Conservation (phyloP, 2,888 invertebrate genomes). For the Melanostoma scalare region DNA sequence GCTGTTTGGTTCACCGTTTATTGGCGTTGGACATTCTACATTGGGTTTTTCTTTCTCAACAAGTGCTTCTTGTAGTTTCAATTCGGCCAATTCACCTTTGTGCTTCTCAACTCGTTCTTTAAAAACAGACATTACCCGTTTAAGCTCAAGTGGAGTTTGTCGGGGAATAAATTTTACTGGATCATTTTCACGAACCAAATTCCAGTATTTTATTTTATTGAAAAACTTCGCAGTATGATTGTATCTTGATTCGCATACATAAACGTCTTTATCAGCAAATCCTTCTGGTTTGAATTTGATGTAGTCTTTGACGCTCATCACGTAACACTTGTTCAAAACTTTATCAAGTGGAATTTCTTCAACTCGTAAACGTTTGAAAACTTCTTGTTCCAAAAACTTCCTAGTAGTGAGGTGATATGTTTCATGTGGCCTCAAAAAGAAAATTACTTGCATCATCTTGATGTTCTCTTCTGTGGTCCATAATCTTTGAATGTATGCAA, state of each 20-base stretch:
- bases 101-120: slow-evolving; percentile 94
- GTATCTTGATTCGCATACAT: slow-evolving; percentile 98
- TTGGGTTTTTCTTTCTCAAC: slow-evolving; percentile 94
- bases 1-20: slow-evolving; percentile 89
- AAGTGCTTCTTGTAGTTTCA: slow-evolving; percentile 91
- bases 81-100: slow-evolving; percentile 92
- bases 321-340: slow-evolving; percentile 93
- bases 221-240: slow-evolving; percentile 92
- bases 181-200: slow-evolving; percentile 84
- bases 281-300: slow-evolving; percentile 94
- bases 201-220: slow-evolving; percentile 95
- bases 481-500: slow-evolving; percentile 93
- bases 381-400: slow-evolving; percentile 90
- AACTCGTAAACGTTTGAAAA: slow-evolving; percentile 96
- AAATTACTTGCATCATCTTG: slow-evolving; percentile 95
- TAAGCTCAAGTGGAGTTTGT: slow-evolving; percentile 90
- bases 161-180: slow-evolving; percentile 86
- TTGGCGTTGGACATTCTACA: slow-evolving; percentile 87
- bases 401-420: slow-evolving; percentile 97
- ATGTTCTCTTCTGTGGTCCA: slow-evolving; percentile 92
- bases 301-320: slow-evolving; percentile 97
- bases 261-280: slow-evolving; percentile 95
- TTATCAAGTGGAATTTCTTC: slow-evolving; percentile 92
- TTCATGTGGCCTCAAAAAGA: slow-evolving; percentile 95
- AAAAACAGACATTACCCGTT: slow-evolving; percentile 95